Conservation (phyloP, 1,140 invertebrate genomes). For the Meloidogyne hapla region DNA sequence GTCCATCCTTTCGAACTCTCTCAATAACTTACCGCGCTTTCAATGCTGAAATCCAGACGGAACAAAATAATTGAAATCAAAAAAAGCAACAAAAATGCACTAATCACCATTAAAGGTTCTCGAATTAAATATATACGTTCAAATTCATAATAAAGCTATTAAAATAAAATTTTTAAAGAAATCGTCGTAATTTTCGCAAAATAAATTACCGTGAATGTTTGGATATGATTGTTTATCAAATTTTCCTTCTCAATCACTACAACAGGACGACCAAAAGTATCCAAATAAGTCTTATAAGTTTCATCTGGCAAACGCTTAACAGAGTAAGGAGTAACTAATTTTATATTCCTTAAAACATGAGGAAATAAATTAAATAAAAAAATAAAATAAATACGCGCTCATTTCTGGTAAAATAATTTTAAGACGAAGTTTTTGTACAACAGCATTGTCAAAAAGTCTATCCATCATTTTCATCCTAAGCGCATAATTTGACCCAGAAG, state of each 20-base stretch:
- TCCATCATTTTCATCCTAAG: conserved; percentile 89
- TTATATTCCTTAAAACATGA: conserved; percentile 71
- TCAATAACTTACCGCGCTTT: not conserved
- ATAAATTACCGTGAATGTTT: conserved; percentile 73
- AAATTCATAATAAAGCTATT: conserved; percentile 80
- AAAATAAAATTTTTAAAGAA: conserved; percentile 32
- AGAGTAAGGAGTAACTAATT: conserved; percentile 79
- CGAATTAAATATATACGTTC: conserved; percentile 79
- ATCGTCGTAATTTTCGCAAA: conserved; percentile 14
- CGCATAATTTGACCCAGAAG: conserved; percentile 72
- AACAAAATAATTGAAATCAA: conserved; percentile 88
- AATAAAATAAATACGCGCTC: conserved; percentile 66
- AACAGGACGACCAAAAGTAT: conserved; percentile 86
- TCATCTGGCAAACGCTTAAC: conserved; percentile 75
- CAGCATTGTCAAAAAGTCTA: conserved; percentile 93
- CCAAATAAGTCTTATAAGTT: conserved; percentile 87
- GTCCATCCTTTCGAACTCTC: too few relatives aligned
- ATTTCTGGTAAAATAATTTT: conserved; percentile 93
- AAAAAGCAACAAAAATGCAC: conserved; percentile 86
- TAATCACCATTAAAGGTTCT: conserved; percentile 83
- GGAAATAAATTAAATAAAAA: not conserved
- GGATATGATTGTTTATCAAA: conserved; percentile 92
- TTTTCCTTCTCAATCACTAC: conserved; percentile 81
- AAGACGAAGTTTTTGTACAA: conserved; percentile 82
- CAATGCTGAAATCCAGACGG: conserved; percentile 82